Percentiles rank a stretch among this genome's conserved stretches.
Evolutionary conservation across 2,113 vertebrate genomes (phyloP).

Genomic region (Platycercus adscitus): DNA sequence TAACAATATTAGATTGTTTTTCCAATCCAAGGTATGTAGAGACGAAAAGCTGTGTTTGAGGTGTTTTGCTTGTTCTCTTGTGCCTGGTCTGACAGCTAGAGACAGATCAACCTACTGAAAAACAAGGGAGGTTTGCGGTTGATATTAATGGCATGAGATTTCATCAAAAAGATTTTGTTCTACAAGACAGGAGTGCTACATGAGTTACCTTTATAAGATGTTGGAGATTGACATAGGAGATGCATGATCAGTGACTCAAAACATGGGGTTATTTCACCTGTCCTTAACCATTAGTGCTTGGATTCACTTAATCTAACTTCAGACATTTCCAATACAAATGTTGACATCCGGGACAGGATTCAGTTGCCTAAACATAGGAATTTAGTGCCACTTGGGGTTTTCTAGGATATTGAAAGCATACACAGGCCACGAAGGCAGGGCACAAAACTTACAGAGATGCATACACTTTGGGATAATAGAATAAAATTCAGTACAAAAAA

Average conservation of each 20-base stretch:
- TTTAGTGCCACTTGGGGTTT: background rate
- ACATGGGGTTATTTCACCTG: conserved; percentile 18
- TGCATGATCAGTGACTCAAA: conserved; percentile 19
- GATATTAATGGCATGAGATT: background rate
- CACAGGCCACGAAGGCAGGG: background rate
- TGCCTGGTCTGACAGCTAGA: background rate
- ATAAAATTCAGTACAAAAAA: background rate
- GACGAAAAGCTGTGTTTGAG: background rate
- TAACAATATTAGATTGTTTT: background rate
- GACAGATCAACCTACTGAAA: background rate
- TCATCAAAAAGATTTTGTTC: background rate
- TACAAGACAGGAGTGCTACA: background rate
- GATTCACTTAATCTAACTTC: background rate
- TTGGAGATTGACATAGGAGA: background rate
- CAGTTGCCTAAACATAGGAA: background rate
- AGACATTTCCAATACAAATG: background rate
- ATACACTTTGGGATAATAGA: background rate
- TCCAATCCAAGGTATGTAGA: background rate
- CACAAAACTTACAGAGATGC: background rate
- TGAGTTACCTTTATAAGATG: background rate
- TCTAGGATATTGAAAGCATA: background rate
- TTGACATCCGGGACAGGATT: background rate
- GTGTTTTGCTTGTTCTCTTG: background rate
- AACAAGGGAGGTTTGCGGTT: background rate
- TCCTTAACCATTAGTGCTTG: conserved; percentile 3